Percentiles rank a stretch among this genome's conserved stretches.
Conservation (phyloP, 2,888 invertebrate species). For the Nebria salina region DNA sequence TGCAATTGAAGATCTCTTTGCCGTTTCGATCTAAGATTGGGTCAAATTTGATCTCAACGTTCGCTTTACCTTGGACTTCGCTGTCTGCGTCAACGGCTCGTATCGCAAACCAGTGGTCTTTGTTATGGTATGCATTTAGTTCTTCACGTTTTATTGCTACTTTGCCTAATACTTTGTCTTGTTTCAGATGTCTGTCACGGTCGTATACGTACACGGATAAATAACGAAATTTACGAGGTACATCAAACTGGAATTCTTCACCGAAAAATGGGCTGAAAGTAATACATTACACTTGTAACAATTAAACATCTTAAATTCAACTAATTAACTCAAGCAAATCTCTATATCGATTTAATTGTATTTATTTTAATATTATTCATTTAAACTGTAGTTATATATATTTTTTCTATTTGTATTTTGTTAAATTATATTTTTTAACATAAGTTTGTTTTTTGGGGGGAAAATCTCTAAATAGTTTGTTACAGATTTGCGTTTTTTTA, state of each 20-base stretch:
- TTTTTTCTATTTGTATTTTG: too few relatives aligned
- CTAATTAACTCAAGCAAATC: too few relatives aligned
- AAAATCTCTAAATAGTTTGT: too few relatives aligned
- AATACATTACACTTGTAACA: slow-evolving; percentile 9
- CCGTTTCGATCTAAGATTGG: slow-evolving; percentile 66
- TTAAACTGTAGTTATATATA: too few relatives aligned
- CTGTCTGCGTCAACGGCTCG: slow-evolving; percentile 88
- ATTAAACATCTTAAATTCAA: too few relatives aligned
- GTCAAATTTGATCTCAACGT: slow-evolving; percentile 80
- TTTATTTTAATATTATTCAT: too few relatives aligned
- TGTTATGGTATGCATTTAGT: slow-evolving; percentile 86
- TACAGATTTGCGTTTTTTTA: too few relatives aligned
- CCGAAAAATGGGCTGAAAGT: slow-evolving; percentile 86
- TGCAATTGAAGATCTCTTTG: slow-evolving; percentile 59
- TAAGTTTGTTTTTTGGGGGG: too few relatives aligned
- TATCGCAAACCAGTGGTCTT: slow-evolving; percentile 92
- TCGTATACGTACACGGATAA: slow-evolving; percentile 90
- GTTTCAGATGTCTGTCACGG: slow-evolving; percentile 83
- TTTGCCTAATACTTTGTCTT: slow-evolving; percentile 84
- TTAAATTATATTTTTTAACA: too few relatives aligned
- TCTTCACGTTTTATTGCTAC: slow-evolving; percentile 91
- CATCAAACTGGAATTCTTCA: slow-evolving; percentile 93
- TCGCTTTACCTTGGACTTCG: slow-evolving; percentile 91
- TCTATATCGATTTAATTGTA: too few relatives aligned
- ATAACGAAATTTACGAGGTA: slow-evolving; percentile 88